Evolutionary conservation across 2,797 vertebrate species (phyloP).

Genomic region (Anguilla anguilla): DNA sequence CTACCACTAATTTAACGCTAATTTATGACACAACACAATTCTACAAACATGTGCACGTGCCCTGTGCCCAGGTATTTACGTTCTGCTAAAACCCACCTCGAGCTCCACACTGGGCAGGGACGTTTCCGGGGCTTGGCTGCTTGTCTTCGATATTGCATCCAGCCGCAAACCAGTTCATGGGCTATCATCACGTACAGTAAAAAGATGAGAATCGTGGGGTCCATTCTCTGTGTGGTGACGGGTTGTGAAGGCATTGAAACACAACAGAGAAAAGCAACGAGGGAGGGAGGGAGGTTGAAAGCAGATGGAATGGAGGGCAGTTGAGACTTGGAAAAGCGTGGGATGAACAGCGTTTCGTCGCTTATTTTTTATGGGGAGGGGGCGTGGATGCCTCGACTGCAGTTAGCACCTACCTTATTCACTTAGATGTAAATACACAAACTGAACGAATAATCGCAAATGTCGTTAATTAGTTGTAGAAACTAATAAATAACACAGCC

Average conservation of each 20-base stretch:
- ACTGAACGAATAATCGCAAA: slow-evolving; percentile 10
- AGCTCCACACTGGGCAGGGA: slow-evolving; percentile 69
- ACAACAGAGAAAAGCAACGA: background rate
- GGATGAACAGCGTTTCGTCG: slow-evolving; percentile 7
- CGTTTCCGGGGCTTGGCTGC: slow-evolving; percentile 72
- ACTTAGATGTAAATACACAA: slow-evolving; percentile 26
- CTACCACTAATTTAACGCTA: background rate
- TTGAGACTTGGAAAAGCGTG: background rate
- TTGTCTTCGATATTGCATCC: slow-evolving; percentile 81
- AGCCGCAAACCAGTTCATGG: slow-evolving; percentile 85
- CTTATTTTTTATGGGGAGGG: background rate
- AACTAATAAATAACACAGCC: background rate
- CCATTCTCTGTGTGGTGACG: slow-evolving; percentile 67
- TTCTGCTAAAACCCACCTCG: slow-evolving; percentile 66
- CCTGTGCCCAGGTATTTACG: background rate
- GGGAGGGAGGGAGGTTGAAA: background rate
- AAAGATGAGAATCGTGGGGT: slow-evolving; percentile 85
- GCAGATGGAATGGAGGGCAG: slow-evolving; percentile 7
- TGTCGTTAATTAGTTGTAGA: background rate
- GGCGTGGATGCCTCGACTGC: background rate
- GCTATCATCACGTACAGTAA: slow-evolving; percentile 87
- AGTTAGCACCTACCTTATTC: background rate
- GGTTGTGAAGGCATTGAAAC: slow-evolving; percentile 17
- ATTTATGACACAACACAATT: background rate
- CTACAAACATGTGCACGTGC: background rate